Conservation (phyloP, 2,888 invertebrate genomes). For the Apocheima hispidaria region DNA sequence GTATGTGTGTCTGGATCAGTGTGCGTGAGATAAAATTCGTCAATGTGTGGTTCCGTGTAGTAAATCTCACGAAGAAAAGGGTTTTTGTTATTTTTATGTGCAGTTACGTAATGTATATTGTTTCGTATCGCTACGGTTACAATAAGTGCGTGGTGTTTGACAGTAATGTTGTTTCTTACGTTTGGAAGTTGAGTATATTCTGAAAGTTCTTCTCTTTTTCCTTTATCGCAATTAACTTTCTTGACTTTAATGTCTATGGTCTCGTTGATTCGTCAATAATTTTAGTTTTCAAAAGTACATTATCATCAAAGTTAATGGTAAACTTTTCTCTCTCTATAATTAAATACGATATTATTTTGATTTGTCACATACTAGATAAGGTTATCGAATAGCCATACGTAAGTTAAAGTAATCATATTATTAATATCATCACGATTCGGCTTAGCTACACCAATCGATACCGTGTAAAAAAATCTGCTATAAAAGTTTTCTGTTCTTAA, state of each 20-base stretch:
- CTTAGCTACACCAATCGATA: too few species aligned
- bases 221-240: background rate
- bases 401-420: too few species aligned
- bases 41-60: conserved; percentile 51
- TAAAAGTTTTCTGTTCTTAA: too few species aligned
- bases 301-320: too few species aligned
- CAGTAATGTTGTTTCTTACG: background rate
- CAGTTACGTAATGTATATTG: conserved; percentile 64
- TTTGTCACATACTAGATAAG: too few species aligned
- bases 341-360: too few species aligned
- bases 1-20: conserved; percentile 16
- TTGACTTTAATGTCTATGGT: background rate
- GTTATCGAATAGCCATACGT: too few species aligned
- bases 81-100: conserved; percentile 66
- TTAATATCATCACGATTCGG: too few species aligned
- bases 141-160: conserved; percentile 47
- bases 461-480: too few species aligned
- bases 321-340: too few species aligned
- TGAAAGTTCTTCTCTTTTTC: conserved; percentile 8
- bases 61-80: conserved; percentile 66
- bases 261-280: background rate
- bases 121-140: conserved; percentile 42
- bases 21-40: conserved; percentile 34
- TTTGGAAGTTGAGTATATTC: conserved; percentile 7
- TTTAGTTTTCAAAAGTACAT: background rate